phyloP scores from a whole-genome alignment of 2,888 invertebrate species.

The Onchidella celtica region DNA sequence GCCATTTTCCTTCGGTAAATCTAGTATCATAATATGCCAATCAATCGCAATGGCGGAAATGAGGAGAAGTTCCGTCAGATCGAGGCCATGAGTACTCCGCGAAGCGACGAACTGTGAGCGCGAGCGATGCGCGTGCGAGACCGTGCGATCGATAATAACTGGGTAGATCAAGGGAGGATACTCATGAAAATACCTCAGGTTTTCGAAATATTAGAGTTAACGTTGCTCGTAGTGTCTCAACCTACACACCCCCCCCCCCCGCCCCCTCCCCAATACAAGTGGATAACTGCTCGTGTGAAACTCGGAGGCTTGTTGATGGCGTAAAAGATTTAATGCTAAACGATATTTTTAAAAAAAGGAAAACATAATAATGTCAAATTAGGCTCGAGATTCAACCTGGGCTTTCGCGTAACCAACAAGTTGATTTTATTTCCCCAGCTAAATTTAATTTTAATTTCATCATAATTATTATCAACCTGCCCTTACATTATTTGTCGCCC shows the following conservation, averaged over 20 bases:
- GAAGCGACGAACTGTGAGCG: conserved; percentile 57
- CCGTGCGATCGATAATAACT: conserved; percentile 44
- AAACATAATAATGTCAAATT: no score
- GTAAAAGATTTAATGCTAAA: no score
- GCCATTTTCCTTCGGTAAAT: conserved; percentile 58
- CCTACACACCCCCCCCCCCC: background rate
- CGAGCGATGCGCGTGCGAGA: conserved; percentile 43
- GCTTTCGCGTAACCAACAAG: no score
- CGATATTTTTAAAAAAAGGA: no score
- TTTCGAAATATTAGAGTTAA: background rate
- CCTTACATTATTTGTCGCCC: no score
- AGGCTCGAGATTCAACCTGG: no score
- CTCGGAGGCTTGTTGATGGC: no score
- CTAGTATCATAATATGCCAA: conserved; percentile 59
- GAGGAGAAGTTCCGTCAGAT: conserved; percentile 61
- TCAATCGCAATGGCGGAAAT: conserved; percentile 66
- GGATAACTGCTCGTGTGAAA: background rate
- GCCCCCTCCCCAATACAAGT: background rate
- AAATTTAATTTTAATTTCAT: no score
- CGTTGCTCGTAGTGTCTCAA: background rate
- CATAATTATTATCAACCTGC: no score
- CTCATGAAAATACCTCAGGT: background rate
- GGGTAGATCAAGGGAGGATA: conserved; percentile 18
- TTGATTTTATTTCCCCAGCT: no score
- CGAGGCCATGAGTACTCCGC: conserved; percentile 67